Evolutionary conservation across 1,140 invertebrate genomes (phyloP), one percentile per base, ranked within the genome.

Genomic region (Drosophila ironensis): DNA sequence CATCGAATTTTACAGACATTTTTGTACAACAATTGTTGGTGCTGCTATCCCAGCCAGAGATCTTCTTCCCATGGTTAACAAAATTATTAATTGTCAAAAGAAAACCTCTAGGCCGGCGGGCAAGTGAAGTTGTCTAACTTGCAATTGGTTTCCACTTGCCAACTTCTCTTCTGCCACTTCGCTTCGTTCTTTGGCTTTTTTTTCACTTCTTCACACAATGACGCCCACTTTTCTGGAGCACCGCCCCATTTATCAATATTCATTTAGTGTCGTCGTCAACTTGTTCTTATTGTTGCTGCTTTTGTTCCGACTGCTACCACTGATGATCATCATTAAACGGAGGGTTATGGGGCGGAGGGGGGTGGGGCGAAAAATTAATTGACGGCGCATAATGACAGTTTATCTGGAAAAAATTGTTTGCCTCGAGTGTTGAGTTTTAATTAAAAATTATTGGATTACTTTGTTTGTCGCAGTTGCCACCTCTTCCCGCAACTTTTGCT

Each of bases 191-290:
- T 68, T 16, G 11, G 9, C 25, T 33, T 25, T 40, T 47, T 68
- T 48, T 46, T 38, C 42, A 69, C 64, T 59, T 66, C 61, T 61
- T 70, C 64, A 70, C 66, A 69, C 66, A 70, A 38, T 46, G 57
- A 87, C 81, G 81, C 81, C 81, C 76, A 77, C 69, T 73, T 70
- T 68, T 70, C 64, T 70, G 66, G 66, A 70, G 67, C 73, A 81
- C 74, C 81, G 81, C 81, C 81, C 81, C 81, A 87, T 87, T 87
- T 87, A 87, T 87, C 81, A 87, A 87, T 87, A 87, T 87, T 87
- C 81, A 87, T 87, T 87, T 87, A 80, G 81, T 73, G 81, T 87
- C 81, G 81, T 81, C 75, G 76, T 59, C 67, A 68, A 72, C 45
- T 66, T 35, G 76, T 60, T 53, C 51, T 63, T 63, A 37, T 71